These are phyloP conservation scores for Poecilia picta DNA, from an alignment of 2,797 vertebrate genomes.

Conservation along the genomic window DNA sequence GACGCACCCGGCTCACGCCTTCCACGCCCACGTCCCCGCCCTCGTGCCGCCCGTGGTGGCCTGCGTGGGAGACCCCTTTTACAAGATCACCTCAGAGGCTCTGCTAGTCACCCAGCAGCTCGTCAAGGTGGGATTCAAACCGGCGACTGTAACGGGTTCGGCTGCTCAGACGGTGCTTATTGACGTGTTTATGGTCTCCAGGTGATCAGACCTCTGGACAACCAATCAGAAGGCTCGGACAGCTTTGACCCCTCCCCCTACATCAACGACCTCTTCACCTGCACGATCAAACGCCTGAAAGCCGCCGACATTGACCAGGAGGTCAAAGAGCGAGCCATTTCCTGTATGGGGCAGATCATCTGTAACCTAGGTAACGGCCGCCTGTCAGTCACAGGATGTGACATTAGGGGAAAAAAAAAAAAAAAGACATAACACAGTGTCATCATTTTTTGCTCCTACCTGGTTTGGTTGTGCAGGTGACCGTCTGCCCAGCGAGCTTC, in stretches of 20 bases:
- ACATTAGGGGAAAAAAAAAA: neutral
- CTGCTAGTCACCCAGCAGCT: slow-evolving; percentile 98
- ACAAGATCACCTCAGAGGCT: slow-evolving; percentile 99
- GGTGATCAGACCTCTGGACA: slow-evolving; percentile 94
- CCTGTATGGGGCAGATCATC: slow-evolving; percentile 99
- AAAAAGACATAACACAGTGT: neutral
- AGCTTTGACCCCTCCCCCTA: slow-evolving; percentile 94
- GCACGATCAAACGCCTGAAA: slow-evolving; percentile 95
- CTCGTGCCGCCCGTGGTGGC: slow-evolving; percentile 96
- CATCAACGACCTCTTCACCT: slow-evolving; percentile 95
- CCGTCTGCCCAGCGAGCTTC: slow-evolving; percentile 90
- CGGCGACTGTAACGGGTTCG: fast-evolving
- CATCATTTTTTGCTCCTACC: neutral
- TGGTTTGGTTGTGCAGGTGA: slow-evolving; percentile 79
- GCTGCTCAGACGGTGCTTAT: neutral
- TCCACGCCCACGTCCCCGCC: slow-evolving; percentile 97
- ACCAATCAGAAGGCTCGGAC: slow-evolving; percentile 81
- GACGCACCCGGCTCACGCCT: slow-evolving; percentile 95
- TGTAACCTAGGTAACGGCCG: slow-evolving; percentile 91
- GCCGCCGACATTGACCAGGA: slow-evolving; percentile 99
- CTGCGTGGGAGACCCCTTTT: slow-evolving; percentile 97
- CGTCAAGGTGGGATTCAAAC: slow-evolving; percentile 80
- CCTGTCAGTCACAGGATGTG: neutral
- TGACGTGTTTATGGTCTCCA: slow-evolving; percentile 8
- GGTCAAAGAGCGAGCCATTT: slow-evolving; percentile 98